Percentiles rank a stretch among this genome's conserved stretches.
phyloP scores from a whole-genome alignment of 2,113 vertebrate species.

The Fulmarus glacialis region DNA sequence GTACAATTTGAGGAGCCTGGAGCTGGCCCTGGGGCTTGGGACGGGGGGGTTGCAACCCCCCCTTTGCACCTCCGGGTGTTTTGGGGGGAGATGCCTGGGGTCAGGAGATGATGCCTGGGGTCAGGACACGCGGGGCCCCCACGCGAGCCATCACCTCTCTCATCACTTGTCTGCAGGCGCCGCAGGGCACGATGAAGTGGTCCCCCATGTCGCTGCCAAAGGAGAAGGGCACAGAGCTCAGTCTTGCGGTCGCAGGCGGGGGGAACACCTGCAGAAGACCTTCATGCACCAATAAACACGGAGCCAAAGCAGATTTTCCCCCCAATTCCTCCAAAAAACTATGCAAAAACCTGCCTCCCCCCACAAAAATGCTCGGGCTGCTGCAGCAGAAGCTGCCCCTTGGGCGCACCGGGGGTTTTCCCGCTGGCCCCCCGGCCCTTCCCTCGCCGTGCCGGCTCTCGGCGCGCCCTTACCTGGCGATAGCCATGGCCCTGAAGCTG shows the following conservation, averaged over 20 bases:
- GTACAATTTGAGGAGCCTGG: neutral
- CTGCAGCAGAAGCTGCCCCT: neutral
- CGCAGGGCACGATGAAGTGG: constrained; percentile 86
- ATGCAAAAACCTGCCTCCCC: neutral
- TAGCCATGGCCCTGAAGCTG: constrained; percentile 87
- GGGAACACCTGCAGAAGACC: neutral
- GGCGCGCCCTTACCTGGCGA: constrained; percentile 78
- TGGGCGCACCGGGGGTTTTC: neutral
- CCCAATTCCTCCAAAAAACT: neutral
- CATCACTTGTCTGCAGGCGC: constrained; percentile 94
- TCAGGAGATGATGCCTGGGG: neutral
- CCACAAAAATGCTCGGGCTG: fast-evolving
- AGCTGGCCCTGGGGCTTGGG: neutral
- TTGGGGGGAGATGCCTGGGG: neutral
- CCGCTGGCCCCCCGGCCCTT: fast-evolving
- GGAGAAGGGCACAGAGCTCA: constrained; percentile 30
- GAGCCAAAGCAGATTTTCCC: neutral
- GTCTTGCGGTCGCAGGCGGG: no score
- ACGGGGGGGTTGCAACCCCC: neutral
- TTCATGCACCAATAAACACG: neutral
- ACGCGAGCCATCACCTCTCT: constrained; percentile 80
- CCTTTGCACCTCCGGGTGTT: neutral
- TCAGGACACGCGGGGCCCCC: fast-evolving
- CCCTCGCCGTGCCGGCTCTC: fast-evolving
- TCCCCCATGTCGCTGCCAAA: constrained; percentile 82